Evolutionary conservation across 1,140 invertebrate species (phyloP), one percentile per base, ranked within the genome.

Genomic region (Pogonomyrmex californicus): DNA sequence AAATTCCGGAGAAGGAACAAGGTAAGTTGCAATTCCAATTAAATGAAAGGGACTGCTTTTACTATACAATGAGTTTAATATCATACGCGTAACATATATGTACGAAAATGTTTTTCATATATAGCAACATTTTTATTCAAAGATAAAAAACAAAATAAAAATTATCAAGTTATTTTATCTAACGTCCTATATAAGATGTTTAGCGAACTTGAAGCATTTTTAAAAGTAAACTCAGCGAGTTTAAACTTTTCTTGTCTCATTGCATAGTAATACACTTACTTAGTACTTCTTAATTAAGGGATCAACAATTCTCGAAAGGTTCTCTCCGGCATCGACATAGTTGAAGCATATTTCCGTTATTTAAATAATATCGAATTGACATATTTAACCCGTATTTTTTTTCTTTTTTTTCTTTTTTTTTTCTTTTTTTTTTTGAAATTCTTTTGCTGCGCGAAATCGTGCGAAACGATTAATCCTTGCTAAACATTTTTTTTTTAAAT

Each of bases 1-100:
- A 95, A 88, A 73, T 92, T 90, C 87, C 91, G 41, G 94, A 95
- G 68, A 95, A 95, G 89, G 94, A 95, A 85, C 93, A 94, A 94
- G 94, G 94, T 94, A 91, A 92, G 94, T 66, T 49, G 60, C 36
- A 60, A 73, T 82, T 82, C 6, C 0, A 44, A 36, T 23, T 1
- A 82, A 71, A 49, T 12, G 30, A 23, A 23, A 23, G 23, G 0
- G 23, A 23, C 23, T 30, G 41, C 30, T 71, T 23, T 23, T 60
- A 60, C 30, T 23, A 4, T 60, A 30, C 54, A 60, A n/a, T 10
- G 38, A 65, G 33, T 41, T 51, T 68, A 9, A 10, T 38, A 36
- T 54, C 41, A 6, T 81, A 12, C 33, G 36, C 2, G 10, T 41
- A n/a, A 44, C 23, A 36, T 38, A 7, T 9, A 41, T 23, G 2